Conservation (phyloP, 2,888 invertebrate genomes). For the Hemicrepidius hirtus region DNA sequence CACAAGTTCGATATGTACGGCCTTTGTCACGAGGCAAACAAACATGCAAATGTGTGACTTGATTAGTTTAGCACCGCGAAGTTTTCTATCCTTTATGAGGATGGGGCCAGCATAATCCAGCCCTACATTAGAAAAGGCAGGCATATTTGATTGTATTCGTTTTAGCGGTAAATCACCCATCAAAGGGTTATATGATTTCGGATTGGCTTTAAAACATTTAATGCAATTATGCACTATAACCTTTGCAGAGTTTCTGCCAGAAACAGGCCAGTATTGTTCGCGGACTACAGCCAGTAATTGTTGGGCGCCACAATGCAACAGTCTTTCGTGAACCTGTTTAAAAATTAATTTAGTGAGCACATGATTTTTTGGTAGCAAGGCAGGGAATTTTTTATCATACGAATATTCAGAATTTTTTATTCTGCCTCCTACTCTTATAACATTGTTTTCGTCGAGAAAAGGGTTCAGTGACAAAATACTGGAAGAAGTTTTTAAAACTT, state of each 20-base stretch:
- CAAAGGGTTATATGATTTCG: background rate
- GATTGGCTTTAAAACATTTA: conserved; percentile 38
- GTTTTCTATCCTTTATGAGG: conserved; percentile 3
- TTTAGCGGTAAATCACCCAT: conserved; percentile 44
- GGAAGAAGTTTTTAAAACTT: background rate
- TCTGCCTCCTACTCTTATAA: conserved; percentile 35
- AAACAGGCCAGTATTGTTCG: conserved; percentile 28
- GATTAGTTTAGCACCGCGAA: conserved; percentile 33
- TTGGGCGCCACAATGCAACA: conserved; percentile 18
- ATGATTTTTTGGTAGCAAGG: conserved; percentile 2
- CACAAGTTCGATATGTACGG: conserved; percentile 63
- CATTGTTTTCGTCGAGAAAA: conserved; percentile 18
- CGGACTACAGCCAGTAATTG: conserved; percentile 23
- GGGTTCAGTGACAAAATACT: background rate
- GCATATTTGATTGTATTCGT: conserved; percentile 1
- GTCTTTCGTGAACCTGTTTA: conserved; percentile 5
- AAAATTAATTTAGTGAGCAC: conserved; percentile 25
- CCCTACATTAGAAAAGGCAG: conserved; percentile 41
- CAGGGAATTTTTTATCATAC: conserved; percentile 30
- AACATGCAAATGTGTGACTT: conserved; percentile 55
- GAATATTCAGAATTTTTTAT: background rate
- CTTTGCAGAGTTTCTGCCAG: conserved; percentile 26
- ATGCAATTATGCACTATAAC: conserved; percentile 33
- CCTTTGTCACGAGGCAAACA: conserved; percentile 61
- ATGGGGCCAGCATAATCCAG: conserved; percentile 56